phyloP scores from a whole-genome alignment of 2,888 invertebrate species.

The Xestia ashworthii region DNA sequence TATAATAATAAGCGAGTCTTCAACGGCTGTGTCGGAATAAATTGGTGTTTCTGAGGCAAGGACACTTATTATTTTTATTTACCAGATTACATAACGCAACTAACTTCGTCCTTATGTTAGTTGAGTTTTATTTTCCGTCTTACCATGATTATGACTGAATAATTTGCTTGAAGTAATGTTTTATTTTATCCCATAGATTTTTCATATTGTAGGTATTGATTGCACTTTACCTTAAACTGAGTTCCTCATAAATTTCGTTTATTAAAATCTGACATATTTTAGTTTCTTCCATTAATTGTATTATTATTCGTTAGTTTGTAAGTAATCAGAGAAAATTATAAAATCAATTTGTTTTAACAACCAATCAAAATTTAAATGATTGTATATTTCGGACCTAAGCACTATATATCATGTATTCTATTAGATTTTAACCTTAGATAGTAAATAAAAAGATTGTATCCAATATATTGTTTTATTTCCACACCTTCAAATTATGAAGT shows the following conservation, averaged over 20 bases:
- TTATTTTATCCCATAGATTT: conserved; percentile 57
- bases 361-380: conserved; percentile 86
- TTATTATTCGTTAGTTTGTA: conserved; percentile 80
- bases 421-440: conserved; percentile 78
- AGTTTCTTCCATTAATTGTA: conserved; percentile 85
- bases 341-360: conserved; percentile 85
- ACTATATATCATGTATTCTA: conserved; percentile 85
- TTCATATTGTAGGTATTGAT: conserved; percentile 52
- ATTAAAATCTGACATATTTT: conserved; percentile 74
- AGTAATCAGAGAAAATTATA: conserved; percentile 79
- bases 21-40: conserved; percentile 78
- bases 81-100: conserved; percentile 49
- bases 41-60: conserved; percentile 71
- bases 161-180: conserved; percentile 52
- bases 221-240: conserved; percentile 53
- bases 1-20: conserved; percentile 73
- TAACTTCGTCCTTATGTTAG: conserved; percentile 32
- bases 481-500: conserved; percentile 4
- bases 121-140: conserved; percentile 54
- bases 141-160: conserved; percentile 42
- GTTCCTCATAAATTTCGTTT: conserved; percentile 75
- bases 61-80: conserved; percentile 61
- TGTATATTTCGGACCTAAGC: conserved; percentile 87
- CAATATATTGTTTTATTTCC: conserved; percentile 61
- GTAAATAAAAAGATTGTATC: conserved; percentile 78